Evolutionary conservation across 2,888 invertebrate genomes (phyloP), one percentile per base, ranked within the genome.

Genomic region (Rhogogaster chlorosoma): DNA sequence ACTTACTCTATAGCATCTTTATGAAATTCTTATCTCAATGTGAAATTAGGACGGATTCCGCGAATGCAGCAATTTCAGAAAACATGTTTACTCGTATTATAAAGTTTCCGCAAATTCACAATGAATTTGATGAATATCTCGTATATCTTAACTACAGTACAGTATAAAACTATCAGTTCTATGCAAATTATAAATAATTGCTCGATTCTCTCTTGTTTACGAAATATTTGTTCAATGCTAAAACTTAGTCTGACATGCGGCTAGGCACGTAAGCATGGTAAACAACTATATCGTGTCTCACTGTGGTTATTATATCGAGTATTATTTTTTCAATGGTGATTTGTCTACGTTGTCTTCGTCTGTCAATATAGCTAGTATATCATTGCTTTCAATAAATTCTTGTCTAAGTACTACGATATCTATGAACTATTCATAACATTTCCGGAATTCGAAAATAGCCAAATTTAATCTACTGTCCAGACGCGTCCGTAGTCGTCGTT

Each of bases 201-300:
- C 15, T 26, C 10, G n/a, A 36, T 61, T 38, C 22, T 80, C 38
- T 15, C 9, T 80, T 80, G 61, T 80, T 80, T 80, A 80, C 80
- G 22, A 32, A 53, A 29, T 80, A 36, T n/a, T 38, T 32, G 80
- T 61, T 80, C 80, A 57, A 80, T 80, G 57, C 80, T 61, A 80
- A 80, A 38, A 36, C 80, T 77, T 9, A n/a, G 61, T 26, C 57
- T 61, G 49, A 61, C 80, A 80, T 80, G 80, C 80, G 22, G 12
- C 36, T 38, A 5, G 61, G 80, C 80, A 80, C 80, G 80, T 80
- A 80, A 26, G 36, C 57, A 29, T 15, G 57, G 80, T 38, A 80
- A 80, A 80, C 80, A 80, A 80, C 38, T 80, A 77, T 80, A 77
- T 77, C 80, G 22, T 32, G 15, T 61, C 61, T 7, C 61, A 26